phyloP scores from a whole-genome alignment of 2,888 invertebrate species.

The Xiphydria camelus region DNA sequence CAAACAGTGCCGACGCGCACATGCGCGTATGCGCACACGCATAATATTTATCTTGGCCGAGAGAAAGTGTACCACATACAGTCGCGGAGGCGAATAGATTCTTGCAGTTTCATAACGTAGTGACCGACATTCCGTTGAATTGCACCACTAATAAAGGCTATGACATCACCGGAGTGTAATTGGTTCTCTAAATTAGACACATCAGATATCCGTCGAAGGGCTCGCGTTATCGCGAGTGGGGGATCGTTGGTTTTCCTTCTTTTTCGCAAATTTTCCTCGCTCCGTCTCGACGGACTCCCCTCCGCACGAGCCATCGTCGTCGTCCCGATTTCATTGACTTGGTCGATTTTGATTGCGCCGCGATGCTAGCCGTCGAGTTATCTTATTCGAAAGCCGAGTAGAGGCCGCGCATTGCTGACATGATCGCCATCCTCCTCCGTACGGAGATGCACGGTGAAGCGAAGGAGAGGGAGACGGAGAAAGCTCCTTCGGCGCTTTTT shows the following conservation, averaged over 20 bases:
- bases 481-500: too few species aligned
- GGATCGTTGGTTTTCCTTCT: conserved; percentile 4
- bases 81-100: conserved; percentile 40
- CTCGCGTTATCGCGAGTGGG: not conserved
- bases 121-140: conserved; percentile 53
- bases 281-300: not conserved
- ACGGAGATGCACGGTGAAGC: too few species aligned
- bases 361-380: too few species aligned
- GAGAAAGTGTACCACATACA: conserved; percentile 47
- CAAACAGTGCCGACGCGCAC: conserved; percentile 26
- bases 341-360: not conserved
- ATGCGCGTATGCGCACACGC: conserved; percentile 8
- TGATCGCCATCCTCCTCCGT: too few species aligned
- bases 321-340: too few species aligned
- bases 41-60: conserved; percentile 42
- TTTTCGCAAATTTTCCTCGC: conserved; percentile 6
- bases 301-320: not conserved
- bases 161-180: conserved; percentile 44
- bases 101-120: conserved; percentile 53
- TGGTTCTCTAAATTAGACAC: conserved; percentile 16
- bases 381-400: too few species aligned
- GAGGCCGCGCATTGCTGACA: too few species aligned
- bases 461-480: too few species aligned
- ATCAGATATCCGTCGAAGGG: not conserved
- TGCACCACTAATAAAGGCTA: conserved; percentile 48